These are phyloP conservation scores for Nomada fucata DNA, from an alignment of 2,888 invertebrate genomes.

Conservation along the genomic window DNA sequence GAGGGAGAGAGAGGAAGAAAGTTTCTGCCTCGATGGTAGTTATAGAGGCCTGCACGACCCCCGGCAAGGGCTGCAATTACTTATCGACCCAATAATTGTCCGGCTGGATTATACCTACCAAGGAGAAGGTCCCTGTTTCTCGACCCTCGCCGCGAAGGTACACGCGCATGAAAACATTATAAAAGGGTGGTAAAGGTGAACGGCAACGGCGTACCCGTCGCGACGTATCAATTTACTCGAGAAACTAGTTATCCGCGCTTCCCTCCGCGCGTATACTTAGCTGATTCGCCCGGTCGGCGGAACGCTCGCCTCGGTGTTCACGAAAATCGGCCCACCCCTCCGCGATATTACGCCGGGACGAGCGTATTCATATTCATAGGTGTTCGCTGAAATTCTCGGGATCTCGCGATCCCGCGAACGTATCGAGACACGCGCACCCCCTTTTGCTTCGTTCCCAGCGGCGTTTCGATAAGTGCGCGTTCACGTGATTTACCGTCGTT, in stretches of 20 bases:
- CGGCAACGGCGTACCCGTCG: background rate
- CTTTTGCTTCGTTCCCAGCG: background rate
- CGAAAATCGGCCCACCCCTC: conserved; percentile 24
- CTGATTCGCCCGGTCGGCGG: conserved; percentile 23
- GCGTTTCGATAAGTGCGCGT: conserved; percentile 49
- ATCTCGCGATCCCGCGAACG: conserved; percentile 51
- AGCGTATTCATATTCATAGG: conserved; percentile 55
- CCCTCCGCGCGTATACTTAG: conserved; percentile 36
- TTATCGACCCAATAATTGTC: conserved; percentile 51
- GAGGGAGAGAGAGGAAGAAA: background rate
- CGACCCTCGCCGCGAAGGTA: conserved; percentile 26
- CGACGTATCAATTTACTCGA: conserved; percentile 52
- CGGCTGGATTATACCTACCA: conserved; percentile 42
- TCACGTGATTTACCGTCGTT: conserved; percentile 61
- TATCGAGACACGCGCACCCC: conserved; percentile 30
- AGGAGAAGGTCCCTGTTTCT: conserved; percentile 33
- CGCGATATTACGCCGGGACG: conserved; percentile 19
- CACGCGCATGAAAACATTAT: conserved; percentile 34
- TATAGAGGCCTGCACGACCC: conserved; percentile 21
- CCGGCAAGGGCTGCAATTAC: conserved; percentile 45
- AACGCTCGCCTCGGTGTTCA: conserved; percentile 15
- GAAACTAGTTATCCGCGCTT: conserved; percentile 47
- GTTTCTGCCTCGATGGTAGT: background rate
- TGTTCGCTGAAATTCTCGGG: conserved; percentile 42
- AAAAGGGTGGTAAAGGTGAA: background rate